Evolutionary conservation across 1,140 invertebrate species (phyloP).

Genomic region (Ceratoteleas bidentatus): DNA sequence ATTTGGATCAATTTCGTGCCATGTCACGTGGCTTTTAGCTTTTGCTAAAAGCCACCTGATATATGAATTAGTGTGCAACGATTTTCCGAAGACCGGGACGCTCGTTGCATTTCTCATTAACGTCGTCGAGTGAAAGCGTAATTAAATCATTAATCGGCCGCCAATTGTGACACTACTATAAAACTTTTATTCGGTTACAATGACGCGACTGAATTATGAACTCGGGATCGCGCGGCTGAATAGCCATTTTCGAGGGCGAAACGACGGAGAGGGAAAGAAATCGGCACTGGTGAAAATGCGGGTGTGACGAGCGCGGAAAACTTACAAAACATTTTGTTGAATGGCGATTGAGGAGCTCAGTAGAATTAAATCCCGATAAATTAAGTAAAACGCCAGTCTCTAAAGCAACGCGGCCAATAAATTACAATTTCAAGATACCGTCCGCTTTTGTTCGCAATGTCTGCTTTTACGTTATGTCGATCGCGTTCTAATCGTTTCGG

Average conservation of each 20-base stretch:
- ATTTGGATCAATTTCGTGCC: too few relatives aligned
- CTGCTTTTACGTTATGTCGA: constrained; percentile 10
- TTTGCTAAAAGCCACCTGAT: too few relatives aligned
- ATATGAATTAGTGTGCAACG: too few relatives aligned
- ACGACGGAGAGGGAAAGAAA: neutral
- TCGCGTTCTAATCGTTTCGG: constrained; percentile 6
- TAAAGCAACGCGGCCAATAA: constrained; percentile 16
- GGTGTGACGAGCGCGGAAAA: constrained; percentile 9
- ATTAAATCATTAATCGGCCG: constrained; percentile 47
- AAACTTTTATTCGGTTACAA: constrained; percentile 28
- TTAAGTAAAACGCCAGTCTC: constrained; percentile 14
- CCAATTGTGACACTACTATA: constrained; percentile 19
- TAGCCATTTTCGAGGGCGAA: constrained; percentile 27
- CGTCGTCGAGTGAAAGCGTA: constrained; percentile 18
- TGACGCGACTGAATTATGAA: constrained; percentile 21
- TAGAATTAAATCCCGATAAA: constrained; percentile 24
- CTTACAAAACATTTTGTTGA: constrained; percentile 33
- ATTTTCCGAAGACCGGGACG: constrained; percentile 27
- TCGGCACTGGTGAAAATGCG: too few relatives aligned
- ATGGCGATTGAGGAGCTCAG: constrained; percentile 14
- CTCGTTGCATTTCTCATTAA: constrained; percentile 18
- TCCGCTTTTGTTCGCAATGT: constrained; percentile 26
- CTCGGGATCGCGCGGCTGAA: constrained; percentile 6
- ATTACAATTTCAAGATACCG: constrained; percentile 34
- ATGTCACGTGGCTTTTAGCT: too few relatives aligned